These are phyloP conservation scores for Rhopalosiphum maidis DNA, from an alignment of 1,140 invertebrate species.

Conservation along the genomic window DNA sequence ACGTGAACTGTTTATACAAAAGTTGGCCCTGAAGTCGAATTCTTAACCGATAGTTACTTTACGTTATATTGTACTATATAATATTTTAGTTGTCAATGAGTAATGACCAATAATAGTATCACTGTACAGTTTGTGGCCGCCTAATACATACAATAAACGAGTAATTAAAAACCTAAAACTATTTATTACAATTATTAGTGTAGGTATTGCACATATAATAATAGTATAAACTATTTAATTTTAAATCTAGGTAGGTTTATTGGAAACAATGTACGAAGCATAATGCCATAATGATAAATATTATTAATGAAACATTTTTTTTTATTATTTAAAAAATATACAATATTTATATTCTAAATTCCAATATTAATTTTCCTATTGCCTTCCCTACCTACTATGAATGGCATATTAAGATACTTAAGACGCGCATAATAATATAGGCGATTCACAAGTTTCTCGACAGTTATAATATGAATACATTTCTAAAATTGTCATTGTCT, in stretches of 20 bases:
- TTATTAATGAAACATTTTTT: not conserved
- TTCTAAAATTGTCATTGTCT: not conserved
- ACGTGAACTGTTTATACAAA: slow-evolving; percentile 30
- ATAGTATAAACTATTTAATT: no score
- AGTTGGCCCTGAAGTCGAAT: slow-evolving; percentile 46
- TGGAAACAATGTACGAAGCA: not conserved
- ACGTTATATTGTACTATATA: not conserved
- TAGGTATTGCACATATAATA: no score
- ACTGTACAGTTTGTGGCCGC: not conserved
- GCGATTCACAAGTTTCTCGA: not conserved
- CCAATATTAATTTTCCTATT: no score
- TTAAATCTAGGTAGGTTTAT: not conserved
- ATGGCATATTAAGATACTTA: not conserved
- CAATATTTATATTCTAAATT: no score
- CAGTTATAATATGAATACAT: not conserved
- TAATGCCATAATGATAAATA: not conserved
- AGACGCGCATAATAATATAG: not conserved
- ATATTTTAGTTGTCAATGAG: slow-evolving; percentile 28
- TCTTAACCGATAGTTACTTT: slow-evolving; percentile 25
- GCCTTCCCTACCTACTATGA: not conserved
- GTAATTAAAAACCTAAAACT: not conserved
- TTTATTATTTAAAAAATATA: not conserved
- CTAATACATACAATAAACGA: not conserved
- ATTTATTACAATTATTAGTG: not conserved
- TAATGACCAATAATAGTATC: not conserved